Conservation (phyloP, 2,888 invertebrate genomes). For the Pomacea canaliculata region DNA sequence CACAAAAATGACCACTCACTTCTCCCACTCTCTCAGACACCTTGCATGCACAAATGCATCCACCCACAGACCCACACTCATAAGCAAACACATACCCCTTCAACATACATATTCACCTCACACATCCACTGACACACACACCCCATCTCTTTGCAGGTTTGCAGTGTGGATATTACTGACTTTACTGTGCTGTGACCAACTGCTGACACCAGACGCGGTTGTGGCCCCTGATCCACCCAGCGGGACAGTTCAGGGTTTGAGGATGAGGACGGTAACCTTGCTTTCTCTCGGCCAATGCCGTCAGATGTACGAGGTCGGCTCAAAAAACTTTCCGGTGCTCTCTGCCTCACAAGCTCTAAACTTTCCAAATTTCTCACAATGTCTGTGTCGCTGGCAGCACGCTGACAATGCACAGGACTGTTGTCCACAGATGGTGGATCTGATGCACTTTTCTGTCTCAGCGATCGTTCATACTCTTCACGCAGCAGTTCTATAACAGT, state of each 20-base stretch:
- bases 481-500: slow-evolving; percentile 60
- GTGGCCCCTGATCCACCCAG: slow-evolving; percentile 38
- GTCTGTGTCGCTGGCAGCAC: slow-evolving; percentile 58
- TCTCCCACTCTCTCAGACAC: too few species aligned
- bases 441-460: slow-evolving; percentile 18
- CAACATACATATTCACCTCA: too few species aligned
- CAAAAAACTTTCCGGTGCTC: slow-evolving; percentile 10
- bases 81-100: too few species aligned
- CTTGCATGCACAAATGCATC: too few species aligned
- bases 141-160: too few species aligned
- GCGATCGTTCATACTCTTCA: slow-evolving; percentile 46
- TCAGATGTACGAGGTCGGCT: slow-evolving; percentile 3
- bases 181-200: slow-evolving; percentile 62
- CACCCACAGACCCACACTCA: too few species aligned
- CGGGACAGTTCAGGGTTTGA: slow-evolving; percentile 56
- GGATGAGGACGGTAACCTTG: slow-evolving; percentile 45
- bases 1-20: too few species aligned
- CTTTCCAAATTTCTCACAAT: slow-evolving; percentile 32
- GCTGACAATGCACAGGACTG: slow-evolving; percentile 28
- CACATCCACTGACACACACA: too few species aligned
- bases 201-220: slow-evolving; percentile 56
- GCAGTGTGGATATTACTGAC: slow-evolving; percentile 37
- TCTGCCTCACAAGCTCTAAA: slow-evolving; percentile 23
- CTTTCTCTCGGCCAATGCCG: slow-evolving; percentile 19
- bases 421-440: slow-evolving; percentile 9